These are phyloP conservation scores for Crypturellus tataupa DNA, from an alignment of 2,797 vertebrate species.

Conservation along the genomic window DNA sequence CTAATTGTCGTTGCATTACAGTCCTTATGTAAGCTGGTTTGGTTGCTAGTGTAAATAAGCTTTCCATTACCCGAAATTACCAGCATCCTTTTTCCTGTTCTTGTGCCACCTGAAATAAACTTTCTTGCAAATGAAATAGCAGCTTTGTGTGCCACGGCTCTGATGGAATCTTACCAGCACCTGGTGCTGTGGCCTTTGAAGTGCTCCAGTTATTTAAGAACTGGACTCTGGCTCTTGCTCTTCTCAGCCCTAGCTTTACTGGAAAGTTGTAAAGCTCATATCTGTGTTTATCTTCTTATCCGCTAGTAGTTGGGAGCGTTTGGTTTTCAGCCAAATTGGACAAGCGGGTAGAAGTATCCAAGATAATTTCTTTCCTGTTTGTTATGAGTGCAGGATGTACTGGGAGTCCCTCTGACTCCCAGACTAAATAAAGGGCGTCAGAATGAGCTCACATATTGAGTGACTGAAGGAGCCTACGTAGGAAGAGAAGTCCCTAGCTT, in stretches of 20 bases:
- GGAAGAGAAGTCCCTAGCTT: background rate
- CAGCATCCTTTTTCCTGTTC: slow-evolving; percentile 45
- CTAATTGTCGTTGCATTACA: background rate
- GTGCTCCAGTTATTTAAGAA: background rate
- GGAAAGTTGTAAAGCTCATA: background rate
- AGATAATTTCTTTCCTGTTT: background rate
- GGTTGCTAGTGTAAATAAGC: slow-evolving; percentile 20
- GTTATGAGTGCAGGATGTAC: background rate
- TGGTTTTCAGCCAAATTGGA: background rate
- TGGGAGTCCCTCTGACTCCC: background rate
- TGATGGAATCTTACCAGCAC: background rate
- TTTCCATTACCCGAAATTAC: slow-evolving; percentile 22
- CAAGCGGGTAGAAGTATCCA: background rate
- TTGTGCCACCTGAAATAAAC: background rate
- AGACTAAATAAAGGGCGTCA: background rate
- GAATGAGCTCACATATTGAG: background rate
- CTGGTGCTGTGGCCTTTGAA: background rate
- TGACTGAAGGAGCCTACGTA: background rate
- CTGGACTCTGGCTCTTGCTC: background rate
- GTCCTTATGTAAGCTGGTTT: background rate
- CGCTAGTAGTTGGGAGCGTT: background rate
- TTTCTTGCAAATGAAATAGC: background rate
- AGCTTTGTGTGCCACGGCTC: background rate
- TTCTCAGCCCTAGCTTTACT: background rate
- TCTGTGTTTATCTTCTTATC: background rate